Evolutionary conservation across 2,113 vertebrate species (phyloP).

Genomic region (Cryptotis parvus): DNA sequence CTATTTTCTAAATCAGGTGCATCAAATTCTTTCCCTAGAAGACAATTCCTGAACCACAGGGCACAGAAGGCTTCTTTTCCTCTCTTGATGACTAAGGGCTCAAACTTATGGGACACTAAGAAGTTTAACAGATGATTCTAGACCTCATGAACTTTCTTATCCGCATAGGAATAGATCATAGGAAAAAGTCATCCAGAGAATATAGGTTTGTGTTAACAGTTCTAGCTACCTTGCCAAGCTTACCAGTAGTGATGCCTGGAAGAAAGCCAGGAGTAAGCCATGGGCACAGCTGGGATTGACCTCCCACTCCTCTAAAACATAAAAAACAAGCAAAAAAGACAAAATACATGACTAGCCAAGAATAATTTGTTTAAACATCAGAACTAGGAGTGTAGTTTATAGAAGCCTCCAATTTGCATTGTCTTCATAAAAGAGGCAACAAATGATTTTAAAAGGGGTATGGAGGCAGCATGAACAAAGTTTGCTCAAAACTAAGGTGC

Average conservation of each 20-base stretch:
- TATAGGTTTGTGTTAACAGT: background rate
- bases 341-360: background rate
- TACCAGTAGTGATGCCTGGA: too few relatives aligned
- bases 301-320: too few relatives aligned
- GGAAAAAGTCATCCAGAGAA: background rate
- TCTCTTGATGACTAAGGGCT: background rate
- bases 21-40: background rate
- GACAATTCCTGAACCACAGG: background rate
- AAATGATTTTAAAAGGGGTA: conserved; percentile 20
- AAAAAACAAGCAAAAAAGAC: too few relatives aligned
- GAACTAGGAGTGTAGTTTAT: background rate
- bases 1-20: background rate
- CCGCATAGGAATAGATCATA: conserved; percentile 15
- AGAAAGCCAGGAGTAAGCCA: too few relatives aligned
- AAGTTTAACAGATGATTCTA: background rate
- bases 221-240: background rate
- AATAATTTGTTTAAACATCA: background rate
- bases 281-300: too few relatives aligned
- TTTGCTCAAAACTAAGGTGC: background rate
- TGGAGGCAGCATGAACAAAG: background rate
- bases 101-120: background rate
- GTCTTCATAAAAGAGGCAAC: background rate
- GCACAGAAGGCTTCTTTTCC: background rate
- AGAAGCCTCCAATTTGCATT: background rate
- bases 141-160: background rate